A percentile compares a stretch with the other conserved stretches of the same genome.
Conservation (phyloP, 92 coral and sea anemone species). For the Isaurus tuberculatus region DNA sequence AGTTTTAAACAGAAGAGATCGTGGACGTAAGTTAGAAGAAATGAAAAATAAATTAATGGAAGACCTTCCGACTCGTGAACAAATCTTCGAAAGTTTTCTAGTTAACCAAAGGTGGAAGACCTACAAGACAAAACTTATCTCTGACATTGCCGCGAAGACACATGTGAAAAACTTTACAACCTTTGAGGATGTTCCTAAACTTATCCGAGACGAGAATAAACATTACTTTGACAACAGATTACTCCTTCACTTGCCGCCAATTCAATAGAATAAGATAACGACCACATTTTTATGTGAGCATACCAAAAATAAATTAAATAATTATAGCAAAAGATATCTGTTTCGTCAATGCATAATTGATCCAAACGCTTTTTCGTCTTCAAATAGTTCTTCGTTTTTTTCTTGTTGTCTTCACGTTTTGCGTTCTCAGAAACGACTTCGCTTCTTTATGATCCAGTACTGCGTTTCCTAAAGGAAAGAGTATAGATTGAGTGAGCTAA, state of each 20-base stretch:
- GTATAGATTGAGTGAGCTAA: too few relatives aligned
- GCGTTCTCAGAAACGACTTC: neutral
- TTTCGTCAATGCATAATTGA: neutral
- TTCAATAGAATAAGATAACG: neutral
- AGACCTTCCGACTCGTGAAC: slow-evolving; percentile 28
- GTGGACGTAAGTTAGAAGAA: slow-evolving; percentile 34
- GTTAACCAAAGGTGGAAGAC: slow-evolving; percentile 39
- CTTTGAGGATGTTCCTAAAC: slow-evolving; percentile 32
- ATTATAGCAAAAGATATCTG: neutral
- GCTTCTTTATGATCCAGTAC: slow-evolving; percentile 2
- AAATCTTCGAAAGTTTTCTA: slow-evolving; percentile 42
- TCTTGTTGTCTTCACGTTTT: neutral
- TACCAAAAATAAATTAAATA: neutral
- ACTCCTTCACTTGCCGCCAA: slow-evolving; percentile 24
- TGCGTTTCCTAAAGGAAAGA: neutral
- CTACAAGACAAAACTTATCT: slow-evolving; percentile 27
- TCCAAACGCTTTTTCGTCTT: neutral
- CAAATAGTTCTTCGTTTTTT: neutral
- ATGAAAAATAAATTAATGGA: slow-evolving; percentile 36
- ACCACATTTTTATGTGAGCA: neutral
- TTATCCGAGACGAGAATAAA: slow-evolving; percentile 27
- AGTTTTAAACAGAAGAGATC: slow-evolving; percentile 37
- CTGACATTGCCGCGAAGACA: slow-evolving; percentile 4
- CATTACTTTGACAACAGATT: slow-evolving; percentile 20
- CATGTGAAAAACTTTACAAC: neutral